Evolutionary conservation across 2,113 vertebrate species (phyloP).

Genomic region (Dasyornis broadbenti): DNA sequence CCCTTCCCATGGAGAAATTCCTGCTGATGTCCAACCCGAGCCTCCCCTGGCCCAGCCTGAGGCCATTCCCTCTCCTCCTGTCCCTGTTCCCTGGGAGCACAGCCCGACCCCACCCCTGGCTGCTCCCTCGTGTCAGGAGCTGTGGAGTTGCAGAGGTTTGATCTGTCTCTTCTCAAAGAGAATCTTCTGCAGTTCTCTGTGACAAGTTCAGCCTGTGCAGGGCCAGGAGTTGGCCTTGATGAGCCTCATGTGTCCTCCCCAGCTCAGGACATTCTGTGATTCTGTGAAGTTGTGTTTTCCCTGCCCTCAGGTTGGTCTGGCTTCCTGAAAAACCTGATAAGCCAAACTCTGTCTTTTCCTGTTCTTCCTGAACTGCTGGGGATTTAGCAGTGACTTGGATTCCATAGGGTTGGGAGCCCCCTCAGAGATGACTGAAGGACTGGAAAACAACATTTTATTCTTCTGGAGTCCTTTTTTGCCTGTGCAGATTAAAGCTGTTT

Average conservation of each 20-base stretch:
- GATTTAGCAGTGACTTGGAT: not conserved
- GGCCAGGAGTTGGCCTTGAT: not conserved
- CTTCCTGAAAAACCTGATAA: not conserved
- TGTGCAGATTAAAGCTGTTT: not conserved
- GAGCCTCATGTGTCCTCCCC: not conserved
- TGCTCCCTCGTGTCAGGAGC: not conserved
- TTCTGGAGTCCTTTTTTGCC: not conserved
- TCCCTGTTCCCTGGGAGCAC: not conserved
- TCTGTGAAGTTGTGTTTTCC: not conserved
- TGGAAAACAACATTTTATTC: not conserved
- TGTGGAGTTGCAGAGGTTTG: not conserved
- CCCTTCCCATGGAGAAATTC: not conserved
- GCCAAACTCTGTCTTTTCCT: not conserved
- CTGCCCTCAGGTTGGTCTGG: not conserved
- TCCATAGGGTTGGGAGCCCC: not conserved
- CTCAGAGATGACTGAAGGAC: not conserved
- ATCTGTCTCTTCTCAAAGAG: not conserved
- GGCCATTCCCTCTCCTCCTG: not conserved
- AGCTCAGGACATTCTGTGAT: not conserved
- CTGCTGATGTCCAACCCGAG: rapidly evolving
- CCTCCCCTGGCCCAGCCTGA: not conserved
- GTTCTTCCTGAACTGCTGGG: not conserved
- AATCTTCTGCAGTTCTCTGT: not conserved
- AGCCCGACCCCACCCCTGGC: rapidly evolving
- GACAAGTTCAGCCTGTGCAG: not conserved